These are phyloP conservation scores for Echeneis naucrates DNA, from an alignment of 2,797 vertebrate genomes.

Conservation along the genomic window DNA sequence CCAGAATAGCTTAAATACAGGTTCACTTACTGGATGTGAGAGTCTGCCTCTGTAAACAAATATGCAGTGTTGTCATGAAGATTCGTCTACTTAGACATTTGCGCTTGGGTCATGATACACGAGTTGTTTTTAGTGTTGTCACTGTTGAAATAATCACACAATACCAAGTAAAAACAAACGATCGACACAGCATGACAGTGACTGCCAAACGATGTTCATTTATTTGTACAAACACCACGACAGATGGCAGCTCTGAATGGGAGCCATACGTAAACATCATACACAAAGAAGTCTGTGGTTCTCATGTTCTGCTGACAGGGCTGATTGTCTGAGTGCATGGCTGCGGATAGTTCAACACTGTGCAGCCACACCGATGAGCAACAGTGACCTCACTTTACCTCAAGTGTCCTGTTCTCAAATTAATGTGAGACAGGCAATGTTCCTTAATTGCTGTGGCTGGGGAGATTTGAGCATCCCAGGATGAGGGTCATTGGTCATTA, in stretches of 20 bases:
- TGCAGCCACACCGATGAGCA: not conserved
- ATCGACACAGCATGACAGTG: constrained; percentile 30
- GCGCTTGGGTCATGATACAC: not conserved
- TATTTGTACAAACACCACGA: constrained; percentile 51
- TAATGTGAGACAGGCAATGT: not conserved
- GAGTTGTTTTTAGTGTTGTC: constrained; percentile 7
- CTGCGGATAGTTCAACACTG: not conserved
- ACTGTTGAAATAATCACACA: constrained; percentile 34
- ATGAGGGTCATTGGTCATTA: not conserved
- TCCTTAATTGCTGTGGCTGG: not conserved
- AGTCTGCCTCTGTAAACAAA: not conserved
- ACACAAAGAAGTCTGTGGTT: constrained; percentile 26
- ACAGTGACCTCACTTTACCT: constrained; percentile 1
- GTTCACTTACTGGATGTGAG: not conserved
- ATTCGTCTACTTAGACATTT: not conserved
- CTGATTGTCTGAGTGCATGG: constrained; percentile 12
- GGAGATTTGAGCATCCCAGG: not conserved
- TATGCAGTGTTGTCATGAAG: not conserved
- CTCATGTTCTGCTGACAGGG: constrained; percentile 40
- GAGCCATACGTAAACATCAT: constrained; percentile 52
- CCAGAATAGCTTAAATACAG: not conserved
- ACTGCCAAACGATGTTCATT: constrained; percentile 38
- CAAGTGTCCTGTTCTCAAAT: not conserved
- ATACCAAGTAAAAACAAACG: constrained; percentile 40
- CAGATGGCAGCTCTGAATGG: constrained; percentile 61